Base-by-base conservation (phyloP, 2,113 vertebrate genomes). In the Narcine bancroftii region DNA sequence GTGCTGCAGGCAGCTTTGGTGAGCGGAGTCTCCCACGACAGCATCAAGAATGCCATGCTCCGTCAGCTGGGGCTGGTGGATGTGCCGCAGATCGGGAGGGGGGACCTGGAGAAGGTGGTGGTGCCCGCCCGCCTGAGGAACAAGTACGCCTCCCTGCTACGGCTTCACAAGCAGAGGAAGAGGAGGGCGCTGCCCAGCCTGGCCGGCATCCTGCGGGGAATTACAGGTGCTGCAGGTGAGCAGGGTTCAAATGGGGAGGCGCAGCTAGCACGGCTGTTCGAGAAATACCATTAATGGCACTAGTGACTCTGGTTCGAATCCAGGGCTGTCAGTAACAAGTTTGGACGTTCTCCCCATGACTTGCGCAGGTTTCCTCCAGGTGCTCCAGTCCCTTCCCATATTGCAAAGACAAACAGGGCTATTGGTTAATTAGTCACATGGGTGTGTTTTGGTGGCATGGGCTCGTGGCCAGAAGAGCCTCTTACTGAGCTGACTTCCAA, bases 141-240 rank as follows among this genome's bases (percentile, higher is more conserved):
- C 93, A 98, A 97, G 79, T 98, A 98, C 93, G 6, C 95, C 72
- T 96, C 97, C 92, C 96, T 98, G 97, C 94, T 98, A 94, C 96
- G 96, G 93, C 95, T 95, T 83, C 97, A 98, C 93, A 95, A 96
- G 93, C 95, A 96, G 93, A 96, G 97, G 94, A 97, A 95, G 92
- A 96, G 97, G 60, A 96, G 97, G 89, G 96, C 97, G 17, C 92
- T 97, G 89, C 97, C 98, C 0, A 98, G 97, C 93, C 93, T 98
- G 93, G 97, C 96, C 0, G 96, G 97, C 92, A 98, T 98, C 93
- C 94, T 98, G 92, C 96, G 97, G 92, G 97, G 96, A 4, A 96
- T 97, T 93, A 95, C 97, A 1, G 97, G 97, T 56, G 97, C 96
- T 33, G 93, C 97, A 96, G 98, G 97, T 98, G 96, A 3, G 92